Base-by-base conservation (phyloP, 2,113 vertebrate genomes). In the Leucosticte australis region DNA sequence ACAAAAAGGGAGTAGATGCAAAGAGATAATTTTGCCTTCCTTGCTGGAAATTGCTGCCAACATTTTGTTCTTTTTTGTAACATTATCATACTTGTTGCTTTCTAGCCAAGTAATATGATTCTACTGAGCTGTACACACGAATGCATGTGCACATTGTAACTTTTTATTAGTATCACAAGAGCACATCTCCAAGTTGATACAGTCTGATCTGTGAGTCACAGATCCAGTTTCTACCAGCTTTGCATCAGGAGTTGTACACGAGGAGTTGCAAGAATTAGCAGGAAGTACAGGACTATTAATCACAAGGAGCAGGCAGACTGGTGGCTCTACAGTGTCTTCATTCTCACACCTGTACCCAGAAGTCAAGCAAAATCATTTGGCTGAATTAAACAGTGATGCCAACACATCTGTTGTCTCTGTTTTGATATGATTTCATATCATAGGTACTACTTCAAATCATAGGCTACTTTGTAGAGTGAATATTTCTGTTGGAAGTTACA, bases 81-180 rank as follows among this genome's bases (percentile, higher is more conserved):
- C 35, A 35, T 22, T 33, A 37, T 41, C 24, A 27, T 24, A 57
- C 10, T 41, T 79, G 31, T 17, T 80, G 15, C 37, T 82, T 85
- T 78, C 35, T 21, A 85, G 37, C 28, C 35, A 79, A 47, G 21
- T 22, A 42, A 17, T 30, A 18, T 23, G 70, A 39, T 16, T 68
- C n/a, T n/a, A 26, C 24, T 76, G 62, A 71, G 37, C 53, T 75
- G 24, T 39, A 56, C 0, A 0, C 5, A 56, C 11, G 20, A 27
- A 56, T 63, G 10, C 5, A 13, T 31, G 31, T 56, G 11, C 47
- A 14, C 42, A 78, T 60, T 88, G 92, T 56, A 78, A 42, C 15
- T 74, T 92, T 33, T 71, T 83, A 30, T 74, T 56, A 86, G 69
- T 57, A 53, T 17, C 20, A 53, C 23, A 89, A 71, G 19, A 75